phyloP scores from a whole-genome alignment of 1,140 invertebrate genomes.

The Macrobrachium rosenbergii region DNA sequence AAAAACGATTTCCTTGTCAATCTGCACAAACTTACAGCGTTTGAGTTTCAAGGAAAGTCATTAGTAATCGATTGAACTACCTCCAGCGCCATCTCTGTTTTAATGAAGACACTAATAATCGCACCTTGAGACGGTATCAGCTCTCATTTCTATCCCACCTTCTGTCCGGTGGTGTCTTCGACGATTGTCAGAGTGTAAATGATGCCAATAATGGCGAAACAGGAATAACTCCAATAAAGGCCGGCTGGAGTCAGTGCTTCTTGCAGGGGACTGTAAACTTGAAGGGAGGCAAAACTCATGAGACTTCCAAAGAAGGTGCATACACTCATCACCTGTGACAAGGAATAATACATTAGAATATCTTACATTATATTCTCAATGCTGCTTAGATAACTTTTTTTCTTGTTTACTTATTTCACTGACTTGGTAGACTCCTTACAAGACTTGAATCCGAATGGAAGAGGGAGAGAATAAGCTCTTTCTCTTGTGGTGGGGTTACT shows the following conservation, averaged over 20 bases:
- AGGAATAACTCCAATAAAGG: slow-evolving; percentile 26
- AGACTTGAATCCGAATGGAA: no score
- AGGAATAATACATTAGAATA: not conserved
- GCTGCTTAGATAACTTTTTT: no score
- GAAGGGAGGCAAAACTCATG: not conserved
- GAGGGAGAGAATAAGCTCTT: not conserved
- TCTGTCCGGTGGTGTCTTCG: not conserved
- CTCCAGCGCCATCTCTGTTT: not conserved
- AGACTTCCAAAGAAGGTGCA: slow-evolving; percentile 7
- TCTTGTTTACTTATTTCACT: no score
- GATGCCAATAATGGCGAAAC: slow-evolving; percentile 4
- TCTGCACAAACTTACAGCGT: not conserved
- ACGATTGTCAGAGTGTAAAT: slow-evolving; percentile 6
- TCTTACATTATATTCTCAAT: no score
- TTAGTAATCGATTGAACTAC: not conserved
- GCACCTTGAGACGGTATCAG: not conserved
- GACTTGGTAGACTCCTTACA: no score
- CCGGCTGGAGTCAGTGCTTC: slow-evolving; percentile 14
- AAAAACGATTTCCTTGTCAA: no score
- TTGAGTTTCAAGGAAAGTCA: not conserved
- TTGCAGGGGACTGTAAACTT: slow-evolving; percentile 28
- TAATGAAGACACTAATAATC: not conserved
- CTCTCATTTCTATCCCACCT: not conserved
- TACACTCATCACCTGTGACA: slow-evolving; percentile 16
- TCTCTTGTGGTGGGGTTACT: no score